Conservation (phyloP, 2,888 invertebrate species). For the Hymenopus coronatus region DNA sequence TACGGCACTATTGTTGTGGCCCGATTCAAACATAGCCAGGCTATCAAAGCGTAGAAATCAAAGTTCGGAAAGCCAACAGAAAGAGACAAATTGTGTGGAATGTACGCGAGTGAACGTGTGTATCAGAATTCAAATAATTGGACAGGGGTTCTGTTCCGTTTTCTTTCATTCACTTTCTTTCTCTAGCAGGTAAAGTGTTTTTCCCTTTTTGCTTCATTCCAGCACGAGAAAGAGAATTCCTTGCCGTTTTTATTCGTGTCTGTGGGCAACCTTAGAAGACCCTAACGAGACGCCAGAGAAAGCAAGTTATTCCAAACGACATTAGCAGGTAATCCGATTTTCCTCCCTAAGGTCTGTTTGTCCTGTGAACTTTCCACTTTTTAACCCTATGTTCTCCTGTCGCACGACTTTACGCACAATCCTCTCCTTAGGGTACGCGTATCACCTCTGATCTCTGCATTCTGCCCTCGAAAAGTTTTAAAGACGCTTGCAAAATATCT, state of each 20-base stretch:
- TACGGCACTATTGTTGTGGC: not conserved
- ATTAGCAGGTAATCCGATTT: constrained; percentile 32
- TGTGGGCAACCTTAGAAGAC: not conserved
- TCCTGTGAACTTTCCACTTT: not conserved
- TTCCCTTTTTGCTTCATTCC: not conserved
- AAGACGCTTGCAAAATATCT: not conserved
- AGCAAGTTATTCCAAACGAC: constrained; percentile 29
- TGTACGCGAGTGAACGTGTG: not conserved
- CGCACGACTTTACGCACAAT: not conserved
- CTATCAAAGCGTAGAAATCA: not conserved
- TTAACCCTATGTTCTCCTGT: constrained; percentile 15
- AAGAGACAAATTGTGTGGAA: not conserved
- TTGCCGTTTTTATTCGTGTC: not conserved
- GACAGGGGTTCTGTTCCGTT: not conserved
- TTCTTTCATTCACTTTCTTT: not conserved
- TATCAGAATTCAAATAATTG: not conserved
- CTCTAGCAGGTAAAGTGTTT: constrained; percentile 25
- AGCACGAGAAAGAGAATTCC: not conserved
- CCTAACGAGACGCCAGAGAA: constrained; percentile 15
- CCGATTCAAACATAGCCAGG: not conserved
- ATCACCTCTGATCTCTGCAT: not conserved
- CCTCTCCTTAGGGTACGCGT: not conserved
- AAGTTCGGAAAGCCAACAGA: not conserved
- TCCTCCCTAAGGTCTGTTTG: constrained; percentile 14
- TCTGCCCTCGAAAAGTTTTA: not conserved